Percentiles rank a stretch among this genome's conserved stretches.
Evolutionary conservation across 2,797 vertebrate species (phyloP).

Genomic region (Meda fulgida): DNA sequence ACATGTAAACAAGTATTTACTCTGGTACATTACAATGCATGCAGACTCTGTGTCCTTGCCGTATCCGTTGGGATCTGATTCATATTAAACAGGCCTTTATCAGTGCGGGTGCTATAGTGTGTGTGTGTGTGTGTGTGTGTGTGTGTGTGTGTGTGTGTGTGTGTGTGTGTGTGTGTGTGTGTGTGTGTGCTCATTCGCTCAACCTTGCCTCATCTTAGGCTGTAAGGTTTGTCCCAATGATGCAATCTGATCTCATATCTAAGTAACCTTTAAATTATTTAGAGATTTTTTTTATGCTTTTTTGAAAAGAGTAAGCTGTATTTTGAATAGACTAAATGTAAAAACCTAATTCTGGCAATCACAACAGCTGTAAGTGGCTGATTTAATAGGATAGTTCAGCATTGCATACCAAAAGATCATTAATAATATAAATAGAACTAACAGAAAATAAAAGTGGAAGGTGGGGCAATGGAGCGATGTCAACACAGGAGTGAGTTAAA

Average conservation of each 20-base stretch:
- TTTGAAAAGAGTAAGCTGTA: background rate
- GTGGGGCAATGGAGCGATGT: background rate
- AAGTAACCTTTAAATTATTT: background rate
- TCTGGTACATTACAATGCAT: constrained; percentile 23
- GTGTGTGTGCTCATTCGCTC: background rate
- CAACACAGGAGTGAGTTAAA: background rate
- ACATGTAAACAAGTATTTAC: constrained; percentile 38
- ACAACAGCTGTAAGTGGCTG: background rate
- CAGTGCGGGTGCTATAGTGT: constrained; percentile 47
- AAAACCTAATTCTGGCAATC: background rate
- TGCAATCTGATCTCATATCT: background rate
- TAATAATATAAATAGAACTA: background rate
- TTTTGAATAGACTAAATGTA: background rate
- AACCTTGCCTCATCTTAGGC: constrained; percentile 30
- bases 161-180: constrained; percentile 26
- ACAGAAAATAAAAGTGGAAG: background rate
- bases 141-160: constrained; percentile 5
- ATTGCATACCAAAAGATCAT: background rate
- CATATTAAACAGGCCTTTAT: constrained; percentile 81
- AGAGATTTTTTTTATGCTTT: no score
- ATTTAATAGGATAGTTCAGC: background rate
- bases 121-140: constrained; percentile 26
- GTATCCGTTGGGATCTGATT: constrained; percentile 78
- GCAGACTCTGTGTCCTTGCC: constrained; percentile 59
- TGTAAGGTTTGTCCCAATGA: background rate